Evolutionary conservation across 2,888 invertebrate genomes (phyloP), one percentile per base, ranked within the genome.

Genomic region (Scaptomyza reducta): DNA sequence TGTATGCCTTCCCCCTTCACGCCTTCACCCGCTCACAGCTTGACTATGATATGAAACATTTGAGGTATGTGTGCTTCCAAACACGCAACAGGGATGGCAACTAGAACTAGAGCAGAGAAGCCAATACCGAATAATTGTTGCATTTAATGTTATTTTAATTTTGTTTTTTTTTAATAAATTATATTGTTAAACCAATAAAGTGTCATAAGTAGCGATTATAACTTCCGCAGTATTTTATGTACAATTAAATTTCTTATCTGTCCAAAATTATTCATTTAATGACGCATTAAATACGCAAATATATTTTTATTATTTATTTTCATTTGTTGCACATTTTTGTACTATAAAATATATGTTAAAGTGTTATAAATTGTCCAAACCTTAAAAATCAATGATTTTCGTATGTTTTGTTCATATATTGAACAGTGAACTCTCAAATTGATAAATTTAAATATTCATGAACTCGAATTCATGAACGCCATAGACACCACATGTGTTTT

Each of bases 1-100:
- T 55, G 9, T 22, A 13, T 11, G 27, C 25, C 16, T 10, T 9
- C 16, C 61, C 14, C 11, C 35, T 33, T 22, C 0, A 22, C 5
- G 22, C 22, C 33, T 16, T 31, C 63, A 11, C 60, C 33, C 33
- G 11, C 7, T n/a, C 35, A 25, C 46, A 33, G 18, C 42, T 35
- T 45, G n/a, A 38, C 58, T 42, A 64, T 44, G 68, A 74, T 74
- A 71, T 74, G 67, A 83, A 77, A 70, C 55, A 79, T 70, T 62
- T 60, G 51, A 65, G 57, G 56, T 49, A 67, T 70, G 61, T 62
- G 50, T 40, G 50, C 42, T 18, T 22, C 13, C 27, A 40, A 47
- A 50, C 40, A 38, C 14, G 44, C 72, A 64, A 22, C 57, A 64
- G 72, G 49, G 65, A 9, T 68, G 74, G 50, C 18, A 55, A 47